phyloP scores from a whole-genome alignment of 1,140 invertebrate genomes.

The Temnothorax longispinosus region DNA sequence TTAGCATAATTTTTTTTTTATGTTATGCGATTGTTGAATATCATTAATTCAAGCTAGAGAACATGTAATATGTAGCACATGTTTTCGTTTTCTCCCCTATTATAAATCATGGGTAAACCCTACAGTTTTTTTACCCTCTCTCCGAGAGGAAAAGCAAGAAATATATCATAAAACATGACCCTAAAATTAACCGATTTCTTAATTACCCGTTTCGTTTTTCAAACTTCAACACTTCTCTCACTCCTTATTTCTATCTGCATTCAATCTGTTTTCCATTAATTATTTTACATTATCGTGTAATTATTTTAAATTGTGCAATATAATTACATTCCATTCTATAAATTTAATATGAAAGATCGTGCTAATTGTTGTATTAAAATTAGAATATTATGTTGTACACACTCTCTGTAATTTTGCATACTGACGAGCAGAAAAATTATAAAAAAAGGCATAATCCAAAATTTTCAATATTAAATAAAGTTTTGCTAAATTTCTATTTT shows the following conservation, averaged over 20 bases:
- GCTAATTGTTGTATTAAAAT: neutral
- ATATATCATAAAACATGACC: constrained; percentile 79
- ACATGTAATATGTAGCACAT: constrained; percentile 73
- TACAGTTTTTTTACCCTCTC: constrained; percentile 73
- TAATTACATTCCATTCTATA: neutral
- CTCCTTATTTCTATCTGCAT: constrained; percentile 59
- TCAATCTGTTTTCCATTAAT: constrained; percentile 77
- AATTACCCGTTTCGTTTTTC: constrained; percentile 81
- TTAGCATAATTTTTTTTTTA: constrained; percentile 2
- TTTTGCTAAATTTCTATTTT: neutral
- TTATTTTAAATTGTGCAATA: constrained; percentile 17
- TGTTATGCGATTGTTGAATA: constrained; percentile 50
- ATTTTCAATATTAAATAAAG: neutral
- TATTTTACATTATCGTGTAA: constrained; percentile 58
- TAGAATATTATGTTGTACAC: neutral
- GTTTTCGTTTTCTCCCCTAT: constrained; percentile 61
- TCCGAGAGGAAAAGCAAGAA: constrained; percentile 57
- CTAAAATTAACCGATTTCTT: constrained; percentile 83
- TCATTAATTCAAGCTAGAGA: constrained; percentile 59
- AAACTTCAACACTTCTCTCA: constrained; percentile 58
- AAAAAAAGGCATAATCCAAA: neutral
- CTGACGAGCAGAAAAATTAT: neutral
- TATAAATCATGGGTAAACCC: constrained; percentile 74
- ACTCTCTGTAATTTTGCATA: neutral
- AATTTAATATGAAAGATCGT: neutral